These are phyloP conservation scores for Proisotoma minuta DNA, from an alignment of 2,888 invertebrate genomes.

Conservation along the genomic window DNA sequence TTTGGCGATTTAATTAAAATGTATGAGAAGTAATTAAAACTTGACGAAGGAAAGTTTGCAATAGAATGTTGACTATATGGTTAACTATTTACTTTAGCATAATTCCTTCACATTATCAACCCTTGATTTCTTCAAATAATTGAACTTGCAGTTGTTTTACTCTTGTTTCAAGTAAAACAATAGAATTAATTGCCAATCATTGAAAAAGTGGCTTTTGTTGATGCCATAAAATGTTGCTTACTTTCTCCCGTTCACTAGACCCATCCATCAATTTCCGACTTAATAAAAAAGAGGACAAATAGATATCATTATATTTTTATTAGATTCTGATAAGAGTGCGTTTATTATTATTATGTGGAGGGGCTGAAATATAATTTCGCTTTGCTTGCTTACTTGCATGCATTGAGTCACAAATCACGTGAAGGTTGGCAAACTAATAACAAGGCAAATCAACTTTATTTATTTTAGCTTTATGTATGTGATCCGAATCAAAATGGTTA, in stretches of 20 bases:
- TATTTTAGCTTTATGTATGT: slow-evolving; percentile 8
- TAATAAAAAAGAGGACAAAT: not conserved
- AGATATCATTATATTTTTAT: not conserved
- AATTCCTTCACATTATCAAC: not conserved
- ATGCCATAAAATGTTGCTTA: no score
- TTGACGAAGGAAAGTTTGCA: slow-evolving; percentile 6
- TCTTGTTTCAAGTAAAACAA: no score
- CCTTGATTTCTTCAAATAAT: slow-evolving; percentile 5
- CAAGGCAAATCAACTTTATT: not conserved
- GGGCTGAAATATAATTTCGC: no score
- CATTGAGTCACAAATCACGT: no score
- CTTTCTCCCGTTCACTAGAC: no score
- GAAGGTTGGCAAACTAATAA: not conserved
- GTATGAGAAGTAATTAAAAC: slow-evolving; percentile 5
- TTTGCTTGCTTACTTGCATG: no score
- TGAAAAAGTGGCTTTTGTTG: no score
- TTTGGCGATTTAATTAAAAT: slow-evolving; percentile 11
- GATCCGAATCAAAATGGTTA: slow-evolving; percentile 17
- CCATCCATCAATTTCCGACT: not conserved
- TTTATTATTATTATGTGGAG: no score
- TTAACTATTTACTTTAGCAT: slow-evolving; percentile 1
- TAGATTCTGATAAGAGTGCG: not conserved
- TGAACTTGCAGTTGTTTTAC: not conserved
- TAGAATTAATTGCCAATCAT: no score
- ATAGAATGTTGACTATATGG: not conserved